Percentiles rank a stretch among this genome's conserved stretches.
These are phyloP conservation scores for Trematomus loennbergii DNA, from an alignment of 2,113 vertebrate genomes.

Conservation along the genomic window DNA sequence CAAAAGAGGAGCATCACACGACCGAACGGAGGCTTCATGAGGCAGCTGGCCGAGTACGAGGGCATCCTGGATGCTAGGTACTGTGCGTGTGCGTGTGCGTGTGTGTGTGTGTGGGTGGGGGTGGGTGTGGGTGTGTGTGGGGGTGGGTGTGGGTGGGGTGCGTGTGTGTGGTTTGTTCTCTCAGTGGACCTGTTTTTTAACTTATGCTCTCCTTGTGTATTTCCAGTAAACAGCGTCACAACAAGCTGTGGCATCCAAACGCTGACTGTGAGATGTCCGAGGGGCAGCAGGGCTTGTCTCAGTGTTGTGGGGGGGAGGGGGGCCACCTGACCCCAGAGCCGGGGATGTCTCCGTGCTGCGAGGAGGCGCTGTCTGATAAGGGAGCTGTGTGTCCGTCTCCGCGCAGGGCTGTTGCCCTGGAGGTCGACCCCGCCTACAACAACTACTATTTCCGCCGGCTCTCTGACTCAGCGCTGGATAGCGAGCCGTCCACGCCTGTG, in stretches of 20 bases:
- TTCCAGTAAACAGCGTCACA: slow-evolving; percentile 95
- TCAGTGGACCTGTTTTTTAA: not conserved
- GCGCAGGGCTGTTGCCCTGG: slow-evolving; percentile 72
- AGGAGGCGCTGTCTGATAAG: slow-evolving; percentile 72
- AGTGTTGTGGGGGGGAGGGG: slow-evolving; percentile 74
- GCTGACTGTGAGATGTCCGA: slow-evolving; percentile 80
- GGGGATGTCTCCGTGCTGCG: slow-evolving; percentile 75
- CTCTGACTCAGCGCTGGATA: slow-evolving; percentile 89
- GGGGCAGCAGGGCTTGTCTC: slow-evolving; percentile 66
- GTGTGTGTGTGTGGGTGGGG: not conserved
- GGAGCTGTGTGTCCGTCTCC: slow-evolving; percentile 67
- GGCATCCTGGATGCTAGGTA: slow-evolving; percentile 97
- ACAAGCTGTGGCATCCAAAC: slow-evolving; percentile 96
- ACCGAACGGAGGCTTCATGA: slow-evolving; percentile 95
- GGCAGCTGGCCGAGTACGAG: slow-evolving; percentile 95
- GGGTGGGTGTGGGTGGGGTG: not conserved
- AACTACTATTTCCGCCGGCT: slow-evolving; percentile 91
- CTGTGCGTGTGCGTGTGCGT: not conserved
- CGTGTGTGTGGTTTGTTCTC: not conserved
- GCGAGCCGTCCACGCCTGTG: slow-evolving; percentile 80
- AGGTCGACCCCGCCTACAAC: slow-evolving; percentile 84
- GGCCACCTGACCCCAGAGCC: slow-evolving; percentile 71
- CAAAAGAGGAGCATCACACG: slow-evolving; percentile 92
- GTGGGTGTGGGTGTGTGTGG: slow-evolving; percentile 1
- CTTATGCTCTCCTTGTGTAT: slow-evolving; percentile 9